phyloP scores from a whole-genome alignment of 2,888 invertebrate genomes.

The Lucinisca nassula region DNA sequence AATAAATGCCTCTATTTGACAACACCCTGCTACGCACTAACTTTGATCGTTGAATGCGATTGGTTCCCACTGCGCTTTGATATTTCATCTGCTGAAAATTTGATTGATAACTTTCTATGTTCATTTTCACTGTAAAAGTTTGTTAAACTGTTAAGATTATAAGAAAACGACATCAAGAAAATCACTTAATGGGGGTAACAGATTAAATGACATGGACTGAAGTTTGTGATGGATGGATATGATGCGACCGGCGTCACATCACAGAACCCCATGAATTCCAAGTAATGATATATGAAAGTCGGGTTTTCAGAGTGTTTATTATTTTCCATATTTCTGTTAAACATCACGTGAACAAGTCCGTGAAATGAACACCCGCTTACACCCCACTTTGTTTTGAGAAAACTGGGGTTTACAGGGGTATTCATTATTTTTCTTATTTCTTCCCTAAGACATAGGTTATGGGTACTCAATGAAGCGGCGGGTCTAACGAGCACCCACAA shows the following conservation, averaged over 20 bases:
- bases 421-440: too few species aligned
- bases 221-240: not conserved
- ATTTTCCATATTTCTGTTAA: too few species aligned
- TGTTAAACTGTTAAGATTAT: not conserved
- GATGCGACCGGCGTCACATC: not conserved
- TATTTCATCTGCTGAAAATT: slow-evolving; percentile 11
- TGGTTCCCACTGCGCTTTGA: slow-evolving; percentile 69
- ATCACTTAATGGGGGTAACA: not conserved
- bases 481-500: too few species aligned
- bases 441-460: too few species aligned
- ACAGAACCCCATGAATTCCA: not conserved
- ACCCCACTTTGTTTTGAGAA: too few species aligned
- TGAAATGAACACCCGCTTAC: too few species aligned
- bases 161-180: not conserved
- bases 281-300: too few species aligned
- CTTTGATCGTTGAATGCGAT: slow-evolving; percentile 67
- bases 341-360: too few species aligned
- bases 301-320: too few species aligned
- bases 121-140: not conserved
- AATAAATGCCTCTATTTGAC: slow-evolving; percentile 60
- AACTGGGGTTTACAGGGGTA: too few species aligned
- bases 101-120: slow-evolving; percentile 55
- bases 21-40: slow-evolving; percentile 54
- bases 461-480: too few species aligned
- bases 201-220: not conserved